Evolutionary conservation across 2,888 invertebrate genomes (phyloP).

Genomic region (Eudasyphora cyanicolor): DNA sequence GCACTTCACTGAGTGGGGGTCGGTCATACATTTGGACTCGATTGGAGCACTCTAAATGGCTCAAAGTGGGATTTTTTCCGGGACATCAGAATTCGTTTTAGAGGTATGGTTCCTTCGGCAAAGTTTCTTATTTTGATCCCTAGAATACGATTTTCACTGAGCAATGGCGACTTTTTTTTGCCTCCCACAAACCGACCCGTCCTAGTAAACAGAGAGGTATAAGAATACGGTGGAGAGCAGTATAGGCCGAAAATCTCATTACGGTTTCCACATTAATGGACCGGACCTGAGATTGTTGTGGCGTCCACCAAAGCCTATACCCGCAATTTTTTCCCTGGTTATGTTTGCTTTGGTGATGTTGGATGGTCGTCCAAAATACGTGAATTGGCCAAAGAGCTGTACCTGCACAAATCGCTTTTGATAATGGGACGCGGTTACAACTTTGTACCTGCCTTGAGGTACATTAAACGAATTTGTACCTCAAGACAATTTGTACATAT

Average conservation of each 20-base stretch:
- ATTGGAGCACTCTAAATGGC: too few relatives aligned
- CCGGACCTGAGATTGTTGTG: slow-evolving; percentile 99
- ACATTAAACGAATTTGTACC: too few relatives aligned
- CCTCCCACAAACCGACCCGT: too few relatives aligned
- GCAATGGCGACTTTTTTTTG: too few relatives aligned
- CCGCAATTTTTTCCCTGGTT: slow-evolving; percentile 97
- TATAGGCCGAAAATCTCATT: slow-evolving; percentile 98
- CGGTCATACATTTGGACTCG: too few relatives aligned
- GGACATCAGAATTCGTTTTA: too few relatives aligned
- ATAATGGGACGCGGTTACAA: slow-evolving; percentile 99
- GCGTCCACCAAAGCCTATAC: slow-evolving; percentile 99
- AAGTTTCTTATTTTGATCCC: too few relatives aligned
- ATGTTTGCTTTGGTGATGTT: slow-evolving; percentile 99
- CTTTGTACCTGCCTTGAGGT: slow-evolving; percentile 99
- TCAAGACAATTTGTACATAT: slow-evolving; percentile 98
- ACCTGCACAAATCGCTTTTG: slow-evolving; percentile 94
- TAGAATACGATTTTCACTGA: too few relatives aligned
- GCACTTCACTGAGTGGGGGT: too few relatives aligned
- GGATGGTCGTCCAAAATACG: slow-evolving; percentile 96
- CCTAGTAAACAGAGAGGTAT: slow-evolving; percentile 97
- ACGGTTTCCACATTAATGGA: slow-evolving; percentile 99
- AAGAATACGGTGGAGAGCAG: slow-evolving; percentile 99
- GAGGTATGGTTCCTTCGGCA: too few relatives aligned
- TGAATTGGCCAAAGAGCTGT: slow-evolving; percentile 92
- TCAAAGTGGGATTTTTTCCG: too few relatives aligned